phyloP scores from a whole-genome alignment of 2,888 invertebrate species.

The Drosophila demipolita region DNA sequence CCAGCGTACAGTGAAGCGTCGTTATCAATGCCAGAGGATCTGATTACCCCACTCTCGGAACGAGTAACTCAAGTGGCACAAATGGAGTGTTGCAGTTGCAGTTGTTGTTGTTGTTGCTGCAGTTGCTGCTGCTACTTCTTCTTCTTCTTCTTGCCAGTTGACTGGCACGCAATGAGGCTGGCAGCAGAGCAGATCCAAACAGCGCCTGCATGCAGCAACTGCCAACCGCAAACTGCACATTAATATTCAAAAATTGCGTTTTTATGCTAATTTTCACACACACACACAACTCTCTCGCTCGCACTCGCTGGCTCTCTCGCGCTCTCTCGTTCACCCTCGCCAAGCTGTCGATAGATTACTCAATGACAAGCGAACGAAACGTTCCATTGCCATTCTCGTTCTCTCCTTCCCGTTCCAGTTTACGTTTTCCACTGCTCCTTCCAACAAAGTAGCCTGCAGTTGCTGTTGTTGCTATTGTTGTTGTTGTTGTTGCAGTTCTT shows the following conservation, averaged over 20 bases:
- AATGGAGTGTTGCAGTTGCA: conserved; percentile 32
- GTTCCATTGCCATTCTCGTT: conserved; percentile 22
- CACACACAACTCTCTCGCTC: conserved; percentile 43
- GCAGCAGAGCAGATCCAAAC: conserved; percentile 9
- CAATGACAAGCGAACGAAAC: conserved; percentile 72
- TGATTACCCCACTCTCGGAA: conserved; percentile 69
- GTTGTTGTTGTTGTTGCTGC: conserved; percentile 23
- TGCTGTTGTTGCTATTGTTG: conserved; percentile 21
- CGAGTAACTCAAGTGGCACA: conserved; percentile 72
- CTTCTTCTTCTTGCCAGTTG: conserved; percentile 27
- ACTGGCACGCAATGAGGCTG: conserved; percentile 67
- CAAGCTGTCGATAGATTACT: conserved; percentile 83
- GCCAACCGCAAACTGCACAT: conserved; percentile 67
- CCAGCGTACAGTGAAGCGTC: conserved; percentile 40
- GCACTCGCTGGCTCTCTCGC: not conserved
- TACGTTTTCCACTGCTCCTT: not conserved
- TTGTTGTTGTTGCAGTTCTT: conserved; percentile 1
- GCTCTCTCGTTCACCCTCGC: conserved; percentile 36
- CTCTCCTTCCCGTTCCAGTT: conserved; percentile 2
- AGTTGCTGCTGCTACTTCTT: not conserved
- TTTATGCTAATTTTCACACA: conserved; percentile 84
- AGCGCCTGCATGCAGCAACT: conserved; percentile 15
- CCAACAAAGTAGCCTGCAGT: conserved; percentile 26
- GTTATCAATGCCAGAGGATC: conserved; percentile 81
- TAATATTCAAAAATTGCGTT: conserved; percentile 85